Base-by-base conservation (phyloP, 2,888 invertebrate species). In the Tenthredo amoena region DNA sequence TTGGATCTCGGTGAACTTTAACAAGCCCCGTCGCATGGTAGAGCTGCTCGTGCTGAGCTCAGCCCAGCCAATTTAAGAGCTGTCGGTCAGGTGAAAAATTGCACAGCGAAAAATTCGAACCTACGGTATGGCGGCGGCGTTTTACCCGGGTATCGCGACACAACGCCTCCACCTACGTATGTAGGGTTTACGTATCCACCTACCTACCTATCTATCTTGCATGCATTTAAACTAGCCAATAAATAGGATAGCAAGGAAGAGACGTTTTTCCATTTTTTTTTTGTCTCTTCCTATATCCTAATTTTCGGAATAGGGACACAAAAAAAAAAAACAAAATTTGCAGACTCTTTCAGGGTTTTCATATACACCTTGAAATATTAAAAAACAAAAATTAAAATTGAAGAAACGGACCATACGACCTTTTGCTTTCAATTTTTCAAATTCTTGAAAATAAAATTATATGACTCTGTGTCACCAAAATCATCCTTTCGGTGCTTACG, bases 81-180 rank as follows among this genome's bases (percentile, higher is more conserved):
- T 81, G 85, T 85, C 85, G 85, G 68, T 85, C 85, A 68, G 74
- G 62, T 85, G 85, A 85, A 81, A 85, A 77, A 85, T 85, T 68
- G 68, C 84, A 12, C 81, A 81, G 81, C 58, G 40, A 10, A 62
- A 62, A 37, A 40, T 62, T 62, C 81, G 40, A 81, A 81, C 81
- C 77, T 74, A 77, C 15, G 26, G 37, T 34, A 76, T 77, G 76
- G 50, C 7, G 26, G 31, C n/a, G 31, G n/a, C 55, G 40, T 81
- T n/a, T n/a, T 47, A 50, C 15, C 50, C 7, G 55, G n/a, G 55
- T n/a, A n/a, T n/a, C 43, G 21, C 43, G 43, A 9, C 31, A 40
- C 77, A 26, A 10, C n/a, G 31, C 55, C 55, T 31, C 47, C 34
- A 31, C 50, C 31, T 34, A 6, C 72, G 40, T 37, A 74, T 74